Evolutionary conservation across 2,797 vertebrate species (phyloP).

Genomic region (Onychomys arenicola): DNA sequence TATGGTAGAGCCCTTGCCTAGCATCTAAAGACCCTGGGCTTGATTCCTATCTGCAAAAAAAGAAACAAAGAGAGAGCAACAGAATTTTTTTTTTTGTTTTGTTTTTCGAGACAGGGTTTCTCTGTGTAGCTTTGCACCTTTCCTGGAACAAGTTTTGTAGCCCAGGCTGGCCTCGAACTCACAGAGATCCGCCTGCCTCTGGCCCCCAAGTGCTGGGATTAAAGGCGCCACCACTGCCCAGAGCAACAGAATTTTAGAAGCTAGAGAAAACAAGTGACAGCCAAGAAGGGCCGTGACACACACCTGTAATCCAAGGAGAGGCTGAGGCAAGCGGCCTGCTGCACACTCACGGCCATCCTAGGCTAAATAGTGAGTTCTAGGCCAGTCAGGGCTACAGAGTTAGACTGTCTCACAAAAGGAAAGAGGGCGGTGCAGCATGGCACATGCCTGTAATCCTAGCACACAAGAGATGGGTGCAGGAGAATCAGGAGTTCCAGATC

Average conservation of each 20-base stretch:
- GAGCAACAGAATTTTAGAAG: background rate
- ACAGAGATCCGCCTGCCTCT: too few species aligned
- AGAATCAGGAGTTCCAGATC: background rate
- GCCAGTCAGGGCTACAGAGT: background rate
- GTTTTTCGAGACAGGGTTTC: too few species aligned
- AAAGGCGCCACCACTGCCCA: too few species aligned
- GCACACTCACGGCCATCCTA: background rate
- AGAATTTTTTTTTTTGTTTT: too few species aligned
- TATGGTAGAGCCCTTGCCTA: background rate
- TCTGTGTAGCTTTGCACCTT: too few species aligned
- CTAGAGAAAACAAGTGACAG: background rate
- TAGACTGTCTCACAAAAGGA: background rate
- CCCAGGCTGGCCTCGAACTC: too few species aligned
- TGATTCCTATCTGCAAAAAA: background rate
- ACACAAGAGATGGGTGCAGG: background rate
- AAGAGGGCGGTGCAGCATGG: background rate
- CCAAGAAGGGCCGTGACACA: background rate
- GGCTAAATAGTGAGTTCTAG: background rate
- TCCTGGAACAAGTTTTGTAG: too few species aligned
- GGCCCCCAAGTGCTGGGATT: too few species aligned
- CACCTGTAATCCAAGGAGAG: background rate
- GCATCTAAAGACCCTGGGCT: background rate
- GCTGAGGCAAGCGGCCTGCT: background rate
- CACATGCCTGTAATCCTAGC: background rate
- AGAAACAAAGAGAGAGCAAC: too few species aligned